Percentiles rank a stretch among this genome's conserved stretches.
Evolutionary conservation across 2,797 vertebrate species (phyloP).

Genomic region (Bradypodion pumilum): DNA sequence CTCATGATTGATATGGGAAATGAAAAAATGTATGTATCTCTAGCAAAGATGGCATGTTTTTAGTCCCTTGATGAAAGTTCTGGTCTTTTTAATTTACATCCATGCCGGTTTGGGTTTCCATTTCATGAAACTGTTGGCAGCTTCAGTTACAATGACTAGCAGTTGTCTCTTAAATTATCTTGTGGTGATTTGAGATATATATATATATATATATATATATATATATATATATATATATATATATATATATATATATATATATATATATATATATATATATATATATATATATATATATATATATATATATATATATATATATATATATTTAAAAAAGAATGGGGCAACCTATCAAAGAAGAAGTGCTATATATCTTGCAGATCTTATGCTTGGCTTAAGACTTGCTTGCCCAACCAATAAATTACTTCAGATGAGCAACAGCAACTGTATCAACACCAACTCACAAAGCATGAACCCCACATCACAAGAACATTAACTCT

Average conservation of each 20-base stretch:
- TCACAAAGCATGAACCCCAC: background rate
- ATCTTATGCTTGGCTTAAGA: background rate
- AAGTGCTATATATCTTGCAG: background rate
- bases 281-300: too few relatives aligned
- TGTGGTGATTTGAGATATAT: background rate
- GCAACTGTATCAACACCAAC: background rate
- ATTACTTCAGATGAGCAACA: background rate
- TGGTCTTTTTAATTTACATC: constrained; percentile 46
- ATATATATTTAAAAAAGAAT: too few relatives aligned
- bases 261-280: too few relatives aligned
- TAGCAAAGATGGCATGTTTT: constrained; percentile 56
- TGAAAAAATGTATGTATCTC: constrained; percentile 78
- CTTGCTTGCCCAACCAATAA: background rate
- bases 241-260: too few relatives aligned
- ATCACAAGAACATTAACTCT: background rate
- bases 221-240: too few relatives aligned
- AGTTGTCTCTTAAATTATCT: constrained; percentile 25
- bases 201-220: too few relatives aligned
- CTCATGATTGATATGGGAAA: constrained; percentile 99
- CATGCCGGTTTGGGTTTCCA: constrained; percentile 17
- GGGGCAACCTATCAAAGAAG: constrained; percentile 28
- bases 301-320: too few relatives aligned
- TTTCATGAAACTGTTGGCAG: background rate
- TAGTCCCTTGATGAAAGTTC: constrained; percentile 40
- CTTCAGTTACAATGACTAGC: background rate